Evolutionary conservation across 2,888 invertebrate species (phyloP), one percentile per base, ranked within the genome.

Genomic region (Tachina grossa): DNA sequence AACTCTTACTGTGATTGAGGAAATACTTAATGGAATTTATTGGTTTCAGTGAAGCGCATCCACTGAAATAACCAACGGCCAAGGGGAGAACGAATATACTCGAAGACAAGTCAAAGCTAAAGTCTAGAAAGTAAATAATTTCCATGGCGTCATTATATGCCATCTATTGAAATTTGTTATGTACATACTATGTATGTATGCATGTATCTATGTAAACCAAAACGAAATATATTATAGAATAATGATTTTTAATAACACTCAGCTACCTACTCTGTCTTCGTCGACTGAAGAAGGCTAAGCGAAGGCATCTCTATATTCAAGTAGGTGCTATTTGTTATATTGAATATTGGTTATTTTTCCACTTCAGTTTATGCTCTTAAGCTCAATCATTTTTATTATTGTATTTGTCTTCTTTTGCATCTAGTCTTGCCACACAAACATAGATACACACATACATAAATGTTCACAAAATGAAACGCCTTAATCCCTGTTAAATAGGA

Each of bases 21-120:
- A 85, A 87, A 84, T 66, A 82, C 81, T 87, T 84, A 82, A 84
- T 79, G 75, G 77, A 87, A 87, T 83, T 87, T 85, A 86, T 85
- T 86, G 69, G 81, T 79, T 80, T 83, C 83, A 77, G 53, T 85
- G 79, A 85, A 80, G 85, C 83, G 66, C 63, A 63, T 13, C 85
- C 79, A 72, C 79, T 80, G 72, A 83, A 68, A 76, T 19, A 51
- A 72, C 63, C 76, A 83, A 61, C 53, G 65, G 59, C 53, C 69
- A 81, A 53, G 66, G 68, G 71, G 31, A 47, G 49, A 81, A 59
- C 31, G 61, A 68, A 66, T 6, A 59, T 13, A 65, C 49, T 41
- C 16, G 5, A 69, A 74, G 14, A 16, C 16, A 31, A 74, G 61
- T 39, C 11, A 69, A 68, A 68, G 66, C 72, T 79, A 59, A 79